These are phyloP conservation scores for Dendrolimus houi DNA, from an alignment of 2,888 invertebrate species.

Conservation along the genomic window DNA sequence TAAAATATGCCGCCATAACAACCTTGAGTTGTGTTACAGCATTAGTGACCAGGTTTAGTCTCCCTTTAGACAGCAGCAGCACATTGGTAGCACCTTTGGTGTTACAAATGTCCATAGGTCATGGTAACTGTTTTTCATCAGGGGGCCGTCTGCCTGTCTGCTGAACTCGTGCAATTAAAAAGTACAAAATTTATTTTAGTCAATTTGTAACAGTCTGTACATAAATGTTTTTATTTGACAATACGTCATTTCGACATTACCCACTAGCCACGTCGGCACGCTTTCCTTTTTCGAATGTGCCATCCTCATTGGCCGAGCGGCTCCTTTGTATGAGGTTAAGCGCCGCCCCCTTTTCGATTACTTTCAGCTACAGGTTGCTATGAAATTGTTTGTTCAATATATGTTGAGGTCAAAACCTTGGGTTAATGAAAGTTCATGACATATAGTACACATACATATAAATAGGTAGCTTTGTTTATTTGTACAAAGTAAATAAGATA, in stretches of 20 bases:
- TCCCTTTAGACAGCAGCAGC: too few relatives aligned
- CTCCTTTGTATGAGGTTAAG: slow-evolving; percentile 16
- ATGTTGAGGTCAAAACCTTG: slow-evolving; percentile 7
- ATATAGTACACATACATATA: too few relatives aligned
- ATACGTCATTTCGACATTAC: slow-evolving; percentile 54
- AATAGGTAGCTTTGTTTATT: too few relatives aligned
- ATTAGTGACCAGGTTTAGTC: background rate
- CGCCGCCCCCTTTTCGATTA: slow-evolving; percentile 28
- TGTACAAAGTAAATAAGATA: too few relatives aligned
- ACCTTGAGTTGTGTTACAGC: background rate
- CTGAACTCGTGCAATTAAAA: too few relatives aligned
- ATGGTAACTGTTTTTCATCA: too few relatives aligned
- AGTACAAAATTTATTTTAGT: too few relatives aligned
- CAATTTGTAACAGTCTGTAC: slow-evolving; percentile 30
- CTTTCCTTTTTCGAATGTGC: slow-evolving; percentile 45
- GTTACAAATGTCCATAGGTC: too few relatives aligned
- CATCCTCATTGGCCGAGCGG: slow-evolving; percentile 36
- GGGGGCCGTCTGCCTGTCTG: too few relatives aligned
- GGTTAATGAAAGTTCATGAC: background rate
- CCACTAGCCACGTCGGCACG: slow-evolving; percentile 39
- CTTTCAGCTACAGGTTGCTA: slow-evolving; percentile 18
- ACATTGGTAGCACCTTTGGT: too few relatives aligned
- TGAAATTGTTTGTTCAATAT: slow-evolving; percentile 33
- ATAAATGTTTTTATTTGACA: slow-evolving; percentile 38
- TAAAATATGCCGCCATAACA: background rate